A percentile compares a stretch with the other conserved stretches of the same genome.
Evolutionary conservation across 2,113 vertebrate species (phyloP).

Genomic region (Neofelis nebulosa): DNA sequence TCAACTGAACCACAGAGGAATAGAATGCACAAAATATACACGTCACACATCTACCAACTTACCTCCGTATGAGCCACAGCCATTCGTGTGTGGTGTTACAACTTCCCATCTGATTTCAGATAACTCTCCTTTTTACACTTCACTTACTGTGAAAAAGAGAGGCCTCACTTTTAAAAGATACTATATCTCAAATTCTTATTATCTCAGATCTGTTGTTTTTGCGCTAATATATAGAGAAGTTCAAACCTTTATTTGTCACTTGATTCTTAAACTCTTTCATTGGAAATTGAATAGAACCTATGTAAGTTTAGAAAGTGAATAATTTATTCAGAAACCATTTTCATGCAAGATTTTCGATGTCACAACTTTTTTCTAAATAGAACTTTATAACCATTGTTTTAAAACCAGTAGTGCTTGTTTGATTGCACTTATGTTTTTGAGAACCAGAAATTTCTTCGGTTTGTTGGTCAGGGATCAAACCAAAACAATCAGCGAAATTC

Average conservation of each 20-base stretch:
- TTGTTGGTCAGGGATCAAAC: neutral
- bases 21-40: neutral
- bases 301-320: neutral
- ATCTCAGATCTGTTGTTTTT: neutral
- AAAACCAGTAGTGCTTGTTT: constrained; percentile 25
- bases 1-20: neutral
- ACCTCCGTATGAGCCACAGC: neutral
- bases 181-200: neutral
- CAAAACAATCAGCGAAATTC: neutral
- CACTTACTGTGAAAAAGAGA: neutral
- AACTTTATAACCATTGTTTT: neutral
- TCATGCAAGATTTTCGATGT: neutral
- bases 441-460: neutral
- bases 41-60: neutral
- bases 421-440: neutral
- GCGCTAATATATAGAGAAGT: neutral
- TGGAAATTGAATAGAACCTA: neutral
- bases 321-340: neutral
- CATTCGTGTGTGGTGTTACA: neutral
- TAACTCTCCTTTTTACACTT: neutral
- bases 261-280: neutral
- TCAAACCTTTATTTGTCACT: neutral
- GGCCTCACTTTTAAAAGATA: neutral
- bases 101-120: neutral
- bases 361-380: neutral